Base-by-base conservation (phyloP, 2,797 vertebrate genomes). In the Tadarida brasiliensis region DNA sequence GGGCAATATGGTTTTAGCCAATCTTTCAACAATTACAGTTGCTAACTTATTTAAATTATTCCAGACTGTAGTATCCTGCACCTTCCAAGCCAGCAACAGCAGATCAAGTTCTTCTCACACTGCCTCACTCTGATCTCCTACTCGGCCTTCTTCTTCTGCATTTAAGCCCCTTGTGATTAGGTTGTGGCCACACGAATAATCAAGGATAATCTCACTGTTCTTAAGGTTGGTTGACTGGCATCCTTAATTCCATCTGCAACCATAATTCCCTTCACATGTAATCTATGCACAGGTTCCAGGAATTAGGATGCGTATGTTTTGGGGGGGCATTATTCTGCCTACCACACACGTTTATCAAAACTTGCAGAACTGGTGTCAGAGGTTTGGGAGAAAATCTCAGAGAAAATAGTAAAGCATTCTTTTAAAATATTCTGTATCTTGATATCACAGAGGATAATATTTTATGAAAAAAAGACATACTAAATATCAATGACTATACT, bases 371-470 rank as follows among this genome's bases (percentile, higher is more conserved):
- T 83, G 61, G 28, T 47, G 15, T 59, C 61, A 83, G 71, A 78
- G 19, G 24, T 59, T 73, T 87, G 33, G 11, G 80, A 77, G 39
- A 51, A 80, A 67, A 73, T 61, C 84, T 88, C 77, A 84, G 33
- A 88, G 9, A 78, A 28, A 74, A 67, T 2, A 76, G 17, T 49
- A 54, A 88, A 80, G 22, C 10, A 10, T 74, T n/a, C 24, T 80
- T 80, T 85, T 59, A 84, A 84, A 94, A 78, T 59, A 78, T 54
- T 74, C 44, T 84, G 56, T 51, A 67, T 68, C 39, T 84, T 78
- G 4, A 26, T 80, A 26, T 74, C 39, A 84, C 3, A 84, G 49
- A 73, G 14, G 51, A 70, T 44, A 17, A 68, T 26, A 51, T 47
- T 47, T 68, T 56, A 16, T 39, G 54, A 17, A 6, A 33, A 51